phyloP scores from a whole-genome alignment of 2,888 invertebrate genomes.

The Brachyopa scutellaris region DNA sequence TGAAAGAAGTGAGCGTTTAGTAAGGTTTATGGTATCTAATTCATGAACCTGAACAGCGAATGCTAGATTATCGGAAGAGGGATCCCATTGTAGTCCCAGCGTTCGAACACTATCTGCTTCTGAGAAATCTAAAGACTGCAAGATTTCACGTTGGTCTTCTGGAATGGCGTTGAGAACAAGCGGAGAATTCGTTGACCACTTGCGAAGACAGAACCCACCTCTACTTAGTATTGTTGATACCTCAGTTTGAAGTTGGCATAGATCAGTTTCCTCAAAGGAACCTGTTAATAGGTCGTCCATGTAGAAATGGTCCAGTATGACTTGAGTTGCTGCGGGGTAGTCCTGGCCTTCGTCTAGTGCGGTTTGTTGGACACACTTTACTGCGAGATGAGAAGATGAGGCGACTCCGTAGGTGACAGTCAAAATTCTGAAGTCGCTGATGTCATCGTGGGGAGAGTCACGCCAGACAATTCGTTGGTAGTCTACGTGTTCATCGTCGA shows the following conservation, averaged over 20 bases:
- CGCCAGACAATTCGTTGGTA: too few relatives aligned
- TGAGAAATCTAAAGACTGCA: constrained; percentile 10
- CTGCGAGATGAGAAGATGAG: constrained; percentile 46
- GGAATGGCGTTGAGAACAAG: constrained; percentile 13
- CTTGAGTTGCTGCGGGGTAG: not conserved
- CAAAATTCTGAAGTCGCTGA: too few relatives aligned
- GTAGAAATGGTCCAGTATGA: too few relatives aligned
- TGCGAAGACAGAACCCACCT: constrained; percentile 5
- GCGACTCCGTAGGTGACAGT: constrained; percentile 60
- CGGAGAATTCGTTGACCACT: constrained; percentile 16
- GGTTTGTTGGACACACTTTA: constrained; percentile 47
- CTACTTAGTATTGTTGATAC: not conserved
- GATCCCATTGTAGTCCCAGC: constrained; percentile 14
- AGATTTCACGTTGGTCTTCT: constrained; percentile 18
- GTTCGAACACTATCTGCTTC: constrained; percentile 12
- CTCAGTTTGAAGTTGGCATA: not conserved
- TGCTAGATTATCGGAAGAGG: not conserved
- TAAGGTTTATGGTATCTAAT: constrained; percentile 11
- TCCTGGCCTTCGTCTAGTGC: constrained; percentile 16
- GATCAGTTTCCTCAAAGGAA: constrained; percentile 6
- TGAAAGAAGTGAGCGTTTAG: constrained; percentile 21
- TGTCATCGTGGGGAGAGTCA: too few relatives aligned
- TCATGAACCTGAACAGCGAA: constrained; percentile 5
- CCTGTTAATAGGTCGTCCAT: constrained; percentile 36
- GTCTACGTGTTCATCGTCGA: too few relatives aligned